Conservation (phyloP, 92 coral and sea anemone species). For the Meandrina meandrites region DNA sequence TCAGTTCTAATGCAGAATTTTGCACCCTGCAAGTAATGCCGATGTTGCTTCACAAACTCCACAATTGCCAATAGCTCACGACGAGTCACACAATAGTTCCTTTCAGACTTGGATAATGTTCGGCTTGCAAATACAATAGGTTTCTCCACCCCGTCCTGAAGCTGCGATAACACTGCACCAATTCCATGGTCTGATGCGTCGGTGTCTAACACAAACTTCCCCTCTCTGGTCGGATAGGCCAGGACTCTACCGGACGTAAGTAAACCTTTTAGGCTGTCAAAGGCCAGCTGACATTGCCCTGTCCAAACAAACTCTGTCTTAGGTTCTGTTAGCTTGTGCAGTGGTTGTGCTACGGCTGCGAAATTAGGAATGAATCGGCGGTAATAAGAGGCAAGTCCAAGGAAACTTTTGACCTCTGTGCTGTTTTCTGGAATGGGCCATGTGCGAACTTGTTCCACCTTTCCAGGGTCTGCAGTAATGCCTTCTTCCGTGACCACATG, state of each 20-base stretch:
- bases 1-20: constrained; percentile 23
- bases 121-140: too few relatives aligned
- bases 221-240: constrained; percentile 31
- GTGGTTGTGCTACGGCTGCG: constrained; percentile 7
- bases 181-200: constrained; percentile 31
- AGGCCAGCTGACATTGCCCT: constrained; percentile 34
- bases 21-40: constrained; percentile 33
- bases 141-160: too few relatives aligned
- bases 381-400: constrained; percentile 55
- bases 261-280: too few relatives aligned
- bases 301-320: constrained; percentile 43
- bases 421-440: constrained; percentile 40
- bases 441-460: constrained; percentile 24
- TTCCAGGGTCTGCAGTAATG: constrained; percentile 42
- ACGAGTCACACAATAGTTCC: constrained; percentile 39
- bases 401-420: constrained; percentile 43
- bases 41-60: constrained; percentile 25
- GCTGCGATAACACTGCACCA: too few relatives aligned
- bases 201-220: constrained; percentile 28
- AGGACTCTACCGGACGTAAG: constrained; percentile 56
- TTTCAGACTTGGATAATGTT: constrained; percentile 15
- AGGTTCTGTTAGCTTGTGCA: constrained; percentile 46
- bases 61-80: constrained; percentile 48
- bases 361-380: constrained; percentile 48
- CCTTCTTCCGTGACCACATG: constrained; percentile 55